Base-by-base conservation (phyloP, 2,797 vertebrate genomes). In the Toxotes lorentzi region DNA sequence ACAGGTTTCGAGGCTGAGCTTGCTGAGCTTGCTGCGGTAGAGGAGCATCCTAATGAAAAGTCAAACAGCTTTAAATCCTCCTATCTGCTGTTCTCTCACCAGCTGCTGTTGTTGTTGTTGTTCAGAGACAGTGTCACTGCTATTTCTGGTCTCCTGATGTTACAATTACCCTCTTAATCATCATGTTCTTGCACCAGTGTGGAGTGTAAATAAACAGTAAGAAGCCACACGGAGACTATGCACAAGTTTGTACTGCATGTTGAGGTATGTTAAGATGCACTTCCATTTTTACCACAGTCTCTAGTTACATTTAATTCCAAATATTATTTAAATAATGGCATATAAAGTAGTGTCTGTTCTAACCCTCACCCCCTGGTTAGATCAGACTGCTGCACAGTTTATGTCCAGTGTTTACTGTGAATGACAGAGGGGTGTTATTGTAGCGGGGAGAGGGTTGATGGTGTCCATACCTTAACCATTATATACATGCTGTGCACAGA, bases 181-280 rank as follows among this genome's bases (percentile, higher is more conserved):
- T 56, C 41, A 27, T 45, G 61, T 48, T 10, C 60, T 57, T 2
- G 14, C 50, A 32, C 50, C 13, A 30, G 47, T 51, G n/a, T 41
- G 47, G 5, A 62, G 34, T 61, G 65, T 70, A 76, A 76, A 60
- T 60, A 43, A 76, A 69, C 66, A 62, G 24, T 43, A 34, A 19
- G 38, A 35, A 43, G 30, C 60, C 32, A 56, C 12, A 23, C 21
- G 5, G 17, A n/a, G 35, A 34, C 7, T 14, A 14, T 30, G n/a
- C 53, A 16, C 34, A 21, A 5, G 17, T 47, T 40, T 48, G 38
- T 43, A 53, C 35, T n/a, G 23, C 24, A 19, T 30, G 6, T 11
- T 41, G n/a, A 16, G 11, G 27, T n/a, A 8, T 17, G 3, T 21
- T 34, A 40, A 19, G 14, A 8, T 13, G 5, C 8, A 14, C 40